phyloP scores from a whole-genome alignment of 2,797 vertebrate species.

The Neosalanx taihuensis region DNA sequence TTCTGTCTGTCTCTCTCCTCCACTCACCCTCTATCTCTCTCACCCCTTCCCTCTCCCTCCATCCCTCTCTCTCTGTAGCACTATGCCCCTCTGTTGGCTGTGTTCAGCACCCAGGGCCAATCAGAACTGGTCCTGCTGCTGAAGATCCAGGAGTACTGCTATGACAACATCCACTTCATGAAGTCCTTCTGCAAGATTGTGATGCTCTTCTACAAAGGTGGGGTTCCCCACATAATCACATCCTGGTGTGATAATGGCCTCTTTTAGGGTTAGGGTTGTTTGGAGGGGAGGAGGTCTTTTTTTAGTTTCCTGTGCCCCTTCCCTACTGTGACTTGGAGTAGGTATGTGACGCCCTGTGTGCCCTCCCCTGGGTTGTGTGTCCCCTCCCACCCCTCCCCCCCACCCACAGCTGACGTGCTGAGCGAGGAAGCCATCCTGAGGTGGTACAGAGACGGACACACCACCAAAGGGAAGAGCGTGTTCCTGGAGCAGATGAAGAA shows the following conservation, averaged over 20 bases:
- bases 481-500: constrained; percentile 94
- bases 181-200: constrained; percentile 94
- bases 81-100: constrained; percentile 87
- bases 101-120: constrained; percentile 89
- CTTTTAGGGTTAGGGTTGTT: too few relatives aligned
- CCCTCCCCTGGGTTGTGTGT: too few relatives aligned
- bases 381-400: neutral
- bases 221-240: neutral
- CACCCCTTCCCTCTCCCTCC: too few relatives aligned
- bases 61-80: constrained; percentile 65
- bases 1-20: too few relatives aligned
- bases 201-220: constrained; percentile 93
- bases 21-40: too few relatives aligned
- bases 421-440: constrained; percentile 90
- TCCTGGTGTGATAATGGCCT: too few relatives aligned
- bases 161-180: constrained; percentile 95
- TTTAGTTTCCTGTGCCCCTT: too few relatives aligned
- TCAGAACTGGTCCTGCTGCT: constrained; percentile 87
- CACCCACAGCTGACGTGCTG: constrained; percentile 81
- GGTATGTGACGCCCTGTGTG: too few relatives aligned
- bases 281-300: too few relatives aligned
- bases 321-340: too few relatives aligned
- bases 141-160: constrained; percentile 91
- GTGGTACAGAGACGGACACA: constrained; percentile 88
- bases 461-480: constrained; percentile 88